Percentiles rank a stretch among this genome's conserved stretches.
Evolutionary conservation across 2,113 vertebrate genomes (phyloP).

Genomic region (Sinocyclocheilus grahami): DNA sequence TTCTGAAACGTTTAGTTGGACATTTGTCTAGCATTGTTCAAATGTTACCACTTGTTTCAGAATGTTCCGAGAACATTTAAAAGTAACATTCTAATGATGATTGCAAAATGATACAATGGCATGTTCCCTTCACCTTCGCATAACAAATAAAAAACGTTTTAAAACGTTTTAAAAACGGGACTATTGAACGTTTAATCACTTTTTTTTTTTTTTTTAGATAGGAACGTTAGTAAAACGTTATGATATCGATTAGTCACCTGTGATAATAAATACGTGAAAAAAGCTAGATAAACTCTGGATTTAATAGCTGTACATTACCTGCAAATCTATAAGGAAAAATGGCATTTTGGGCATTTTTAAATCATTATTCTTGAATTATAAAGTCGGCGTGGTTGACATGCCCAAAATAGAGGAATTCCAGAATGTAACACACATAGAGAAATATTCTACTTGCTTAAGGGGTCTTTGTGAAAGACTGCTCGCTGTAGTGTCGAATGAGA

Average conservation of each 20-base stretch:
- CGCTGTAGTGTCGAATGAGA: slow-evolving; percentile 58
- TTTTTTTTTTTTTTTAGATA: no score
- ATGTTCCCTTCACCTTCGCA: no score
- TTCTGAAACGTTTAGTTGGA: no score
- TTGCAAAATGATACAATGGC: background rate
- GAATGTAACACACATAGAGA: background rate
- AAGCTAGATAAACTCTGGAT: background rate
- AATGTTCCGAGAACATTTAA: background rate
- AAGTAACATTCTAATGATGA: background rate
- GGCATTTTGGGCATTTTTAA: background rate
- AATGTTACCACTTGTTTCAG: background rate
- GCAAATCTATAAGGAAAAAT: background rate
- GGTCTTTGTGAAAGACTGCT: slow-evolving; percentile 48
- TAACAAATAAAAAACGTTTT: no score
- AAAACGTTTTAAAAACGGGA: no score
- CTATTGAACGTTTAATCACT: background rate
- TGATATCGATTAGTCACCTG: background rate
- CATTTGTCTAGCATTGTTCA: no score
- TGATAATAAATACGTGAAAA: background rate
- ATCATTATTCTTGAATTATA: background rate
- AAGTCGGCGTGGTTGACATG: background rate
- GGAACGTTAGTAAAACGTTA: no score
- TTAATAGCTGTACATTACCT: background rate
- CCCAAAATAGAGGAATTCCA: background rate
- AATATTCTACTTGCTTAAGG: background rate